These are phyloP conservation scores for Plecturocebus donacophilus DNA, from an alignment of 2,113 vertebrate species.

Conservation along the genomic window DNA sequence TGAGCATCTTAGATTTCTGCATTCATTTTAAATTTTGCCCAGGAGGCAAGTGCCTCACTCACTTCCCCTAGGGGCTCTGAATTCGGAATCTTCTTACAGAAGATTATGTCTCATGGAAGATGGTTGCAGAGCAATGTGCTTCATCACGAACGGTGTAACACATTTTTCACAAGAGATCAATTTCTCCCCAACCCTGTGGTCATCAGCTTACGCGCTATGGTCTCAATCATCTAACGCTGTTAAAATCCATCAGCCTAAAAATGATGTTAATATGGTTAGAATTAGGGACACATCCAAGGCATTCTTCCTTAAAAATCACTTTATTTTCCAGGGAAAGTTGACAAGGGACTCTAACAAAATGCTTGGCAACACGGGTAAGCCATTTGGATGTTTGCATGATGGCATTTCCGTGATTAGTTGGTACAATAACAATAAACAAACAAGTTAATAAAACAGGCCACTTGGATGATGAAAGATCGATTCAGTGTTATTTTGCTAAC, in stretches of 20 bases:
- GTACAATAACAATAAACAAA: background rate
- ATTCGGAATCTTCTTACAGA: background rate
- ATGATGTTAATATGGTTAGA: background rate
- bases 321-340: background rate
- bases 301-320: background rate
- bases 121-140: background rate
- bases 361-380: background rate
- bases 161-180: background rate
- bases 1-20: background rate
- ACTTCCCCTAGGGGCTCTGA: fast-evolving
- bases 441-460: background rate
- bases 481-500: background rate
- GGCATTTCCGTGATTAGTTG: background rate
- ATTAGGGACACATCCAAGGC: background rate
- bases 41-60: background rate
- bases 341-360: background rate
- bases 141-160: background rate
- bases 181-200: background rate
- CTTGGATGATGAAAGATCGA: background rate
- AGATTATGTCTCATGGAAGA: background rate
- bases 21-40: background rate
- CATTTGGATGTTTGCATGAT: background rate
- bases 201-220: background rate
- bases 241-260: background rate
- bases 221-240: background rate